Evolutionary conservation across 2,888 invertebrate species (phyloP), one percentile per base, ranked within the genome.

Genomic region (Conops quadrifasciatus): DNA sequence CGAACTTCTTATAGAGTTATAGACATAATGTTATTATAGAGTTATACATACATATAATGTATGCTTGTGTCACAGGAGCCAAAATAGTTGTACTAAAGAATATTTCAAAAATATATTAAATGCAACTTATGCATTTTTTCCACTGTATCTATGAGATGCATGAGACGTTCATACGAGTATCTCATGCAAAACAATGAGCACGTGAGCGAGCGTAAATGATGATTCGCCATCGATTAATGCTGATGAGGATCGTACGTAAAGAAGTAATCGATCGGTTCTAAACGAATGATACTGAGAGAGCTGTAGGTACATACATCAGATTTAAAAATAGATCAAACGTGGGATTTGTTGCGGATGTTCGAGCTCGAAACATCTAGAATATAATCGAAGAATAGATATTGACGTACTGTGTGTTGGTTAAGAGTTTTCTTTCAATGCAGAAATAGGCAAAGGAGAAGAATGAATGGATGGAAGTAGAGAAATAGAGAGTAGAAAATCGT

Each of bases 271-370:
- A 62, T 62, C 30, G 62, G 65, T 36, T 15, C 49, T 9, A 62
- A 56, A 30, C 56, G 66, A 21, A 36, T n/a, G 67, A 16, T 3
- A 26, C 28, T 51, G 26, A n/a, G 19, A 7, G 53, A 30, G 7
- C 51, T 19, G 7, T 30, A 51, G 51, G 64, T 49, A 67, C 66
- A 56, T 76, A 78, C 79, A 78, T 80, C 80, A 80, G 80, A 79
- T 78, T 79, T 80, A 80, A 75, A 80, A 79, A 80, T 80, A 80
- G 79, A 79, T 75, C 73, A 65, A 76, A 80, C 78, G 79, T 80
- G 79, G 79, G 79, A 78, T 62, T 62, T 49, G 68, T 51, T 60
- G 59, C 30, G 36, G 28, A 11, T 19, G 5, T 26, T 36, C 36
- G 67, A 21, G 15, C 9, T 21, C 47, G 60, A 62, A 62, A 62